phyloP scores from a whole-genome alignment of 2,113 vertebrate species.

The Neolamprologus variostigma region DNA sequence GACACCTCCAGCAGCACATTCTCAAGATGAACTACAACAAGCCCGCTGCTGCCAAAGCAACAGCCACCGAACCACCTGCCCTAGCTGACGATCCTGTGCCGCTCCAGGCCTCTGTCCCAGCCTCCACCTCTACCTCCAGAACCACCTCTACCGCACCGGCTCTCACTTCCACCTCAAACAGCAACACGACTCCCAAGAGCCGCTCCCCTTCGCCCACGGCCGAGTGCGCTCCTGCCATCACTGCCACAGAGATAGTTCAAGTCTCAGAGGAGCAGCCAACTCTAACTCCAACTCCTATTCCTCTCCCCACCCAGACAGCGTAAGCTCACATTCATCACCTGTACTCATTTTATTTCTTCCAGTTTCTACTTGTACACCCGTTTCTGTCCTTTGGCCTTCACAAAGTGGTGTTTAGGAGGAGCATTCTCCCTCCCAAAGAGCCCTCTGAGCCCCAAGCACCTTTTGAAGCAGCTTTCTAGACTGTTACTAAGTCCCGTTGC shows the following conservation, averaged over 20 bases:
- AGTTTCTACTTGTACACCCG: conserved; percentile 9
- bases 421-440: conserved; percentile 31
- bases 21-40: conserved; percentile 92
- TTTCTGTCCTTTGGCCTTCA: conserved; percentile 35
- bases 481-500: conserved; percentile 48
- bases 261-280: conserved; percentile 42
- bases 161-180: neutral
- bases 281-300: conserved; percentile 17
- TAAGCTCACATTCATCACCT: conserved; percentile 6
- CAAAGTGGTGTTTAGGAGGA: conserved; percentile 39
- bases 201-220: neutral
- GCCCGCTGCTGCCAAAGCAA: conserved; percentile 55
- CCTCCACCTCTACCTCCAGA: conserved; percentile 50
- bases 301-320: conserved; percentile 37
- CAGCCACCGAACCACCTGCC: neutral
- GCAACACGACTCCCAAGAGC: conserved; percentile 10
- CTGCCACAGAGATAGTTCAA: conserved; percentile 35
- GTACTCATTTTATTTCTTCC: neutral
- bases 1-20: conserved; percentile 94
- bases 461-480: conserved; percentile 48
- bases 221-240: conserved; percentile 2
- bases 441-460: conserved; percentile 47
- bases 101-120: neutral
- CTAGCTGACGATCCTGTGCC: conserved; percentile 8
- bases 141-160: neutral